Evolutionary conservation across 2,113 vertebrate species (phyloP).

Genomic region (Caranx melampygus): DNA sequence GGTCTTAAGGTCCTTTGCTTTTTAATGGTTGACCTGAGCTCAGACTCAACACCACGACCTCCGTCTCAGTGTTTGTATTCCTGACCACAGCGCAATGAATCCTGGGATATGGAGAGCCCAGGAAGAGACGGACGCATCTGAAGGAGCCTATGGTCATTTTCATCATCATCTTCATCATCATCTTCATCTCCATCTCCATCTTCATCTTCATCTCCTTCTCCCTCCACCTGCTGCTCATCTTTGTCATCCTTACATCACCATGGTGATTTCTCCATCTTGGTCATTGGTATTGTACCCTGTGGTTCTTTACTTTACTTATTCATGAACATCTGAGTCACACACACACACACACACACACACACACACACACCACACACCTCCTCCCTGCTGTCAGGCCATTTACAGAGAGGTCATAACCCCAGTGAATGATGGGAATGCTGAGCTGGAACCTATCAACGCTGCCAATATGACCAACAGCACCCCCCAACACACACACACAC

Average conservation of each 20-base stretch:
- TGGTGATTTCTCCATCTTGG: conserved; percentile 21
- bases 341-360: conserved; percentile 52
- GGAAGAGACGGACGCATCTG: too few relatives aligned
- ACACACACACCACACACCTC: conserved; percentile 47
- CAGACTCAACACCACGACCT: too few relatives aligned
- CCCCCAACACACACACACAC: conserved; percentile 11
- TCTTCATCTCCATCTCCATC: conserved; percentile 14
- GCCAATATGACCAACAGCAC: conserved; percentile 57
- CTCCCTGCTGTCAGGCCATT: conserved; percentile 68
- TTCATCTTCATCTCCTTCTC: conserved; percentile 14
- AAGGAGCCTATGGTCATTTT: too few relatives aligned
- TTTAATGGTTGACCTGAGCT: too few relatives aligned
- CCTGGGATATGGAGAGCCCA: too few relatives aligned
- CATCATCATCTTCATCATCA: conserved; percentile 14
- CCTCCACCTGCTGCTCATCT: conserved; percentile 10
- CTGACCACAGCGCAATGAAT: too few relatives aligned
- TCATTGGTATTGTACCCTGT: conserved; percentile 30
- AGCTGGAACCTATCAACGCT: conserved; percentile 76
- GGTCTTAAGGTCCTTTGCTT: too few relatives aligned
- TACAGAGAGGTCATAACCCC: conserved; percentile 81
- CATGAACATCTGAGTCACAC: conserved; percentile 47
- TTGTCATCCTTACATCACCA: conserved; percentile 21
- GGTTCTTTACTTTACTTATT: conserved; percentile 54
- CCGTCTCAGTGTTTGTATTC: too few relatives aligned
- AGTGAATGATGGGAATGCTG: conserved; percentile 78